Evolutionary conservation across 1,140 invertebrate species (phyloP).

Genomic region (Ericerus pela): DNA sequence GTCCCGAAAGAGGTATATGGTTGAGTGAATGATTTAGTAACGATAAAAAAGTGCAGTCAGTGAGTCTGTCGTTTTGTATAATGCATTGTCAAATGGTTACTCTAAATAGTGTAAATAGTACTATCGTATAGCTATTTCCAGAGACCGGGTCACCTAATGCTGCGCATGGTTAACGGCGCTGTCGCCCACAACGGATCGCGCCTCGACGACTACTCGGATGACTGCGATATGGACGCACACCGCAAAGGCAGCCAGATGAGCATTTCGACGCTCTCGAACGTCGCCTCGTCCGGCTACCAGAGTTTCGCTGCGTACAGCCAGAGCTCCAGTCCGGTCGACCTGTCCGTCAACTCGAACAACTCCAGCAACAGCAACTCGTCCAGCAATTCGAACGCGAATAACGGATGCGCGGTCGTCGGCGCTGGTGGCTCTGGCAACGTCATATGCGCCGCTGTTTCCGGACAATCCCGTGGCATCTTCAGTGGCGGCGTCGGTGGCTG

Average conservation of each 20-base stretch:
- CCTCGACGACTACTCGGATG: conserved; percentile 56
- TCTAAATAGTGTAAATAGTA: too few species aligned
- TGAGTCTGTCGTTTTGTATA: not conserved
- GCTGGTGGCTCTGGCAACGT: not conserved
- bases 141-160: not conserved
- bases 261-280: conserved; percentile 64
- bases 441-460: conserved; percentile 10
- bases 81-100: not conserved
- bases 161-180: not conserved
- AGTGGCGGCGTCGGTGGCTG: not conserved
- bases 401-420: conserved; percentile 12
- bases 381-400: conserved; percentile 17
- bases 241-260: conserved; percentile 55
- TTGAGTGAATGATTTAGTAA: too few species aligned
- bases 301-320: conserved; percentile 80
- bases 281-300: conserved; percentile 77
- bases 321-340: conserved; percentile 74
- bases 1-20: too few species aligned
- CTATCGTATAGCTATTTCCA: not conserved
- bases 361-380: conserved; percentile 16
- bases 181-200: not conserved
- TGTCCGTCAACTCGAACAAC: conserved; percentile 32
- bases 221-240: conserved; percentile 39
- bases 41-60: too few species aligned
- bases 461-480: conserved; percentile 9